Conservation (phyloP, 2,797 vertebrate genomes). For the Astyanax mexicanus region DNA sequence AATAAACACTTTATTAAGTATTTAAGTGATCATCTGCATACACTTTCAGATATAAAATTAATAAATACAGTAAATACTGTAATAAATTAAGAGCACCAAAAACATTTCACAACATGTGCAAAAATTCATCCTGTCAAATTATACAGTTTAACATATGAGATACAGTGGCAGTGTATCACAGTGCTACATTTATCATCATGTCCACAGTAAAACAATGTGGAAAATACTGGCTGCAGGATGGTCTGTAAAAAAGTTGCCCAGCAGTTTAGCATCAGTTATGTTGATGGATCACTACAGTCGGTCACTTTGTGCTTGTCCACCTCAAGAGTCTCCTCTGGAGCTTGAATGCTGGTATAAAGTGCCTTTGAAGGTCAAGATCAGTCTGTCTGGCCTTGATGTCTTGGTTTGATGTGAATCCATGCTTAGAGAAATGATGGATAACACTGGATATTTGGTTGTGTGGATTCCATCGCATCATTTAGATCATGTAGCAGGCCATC, state of each 20-base stretch:
- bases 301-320: background rate
- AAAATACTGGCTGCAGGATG: background rate
- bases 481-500: constrained; percentile 77
- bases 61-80: background rate
- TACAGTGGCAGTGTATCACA: background rate
- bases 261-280: background rate
- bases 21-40: too few relatives aligned
- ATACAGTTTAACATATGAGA: background rate
- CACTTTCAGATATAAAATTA: too few relatives aligned
- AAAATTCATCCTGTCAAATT: background rate
- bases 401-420: background rate
- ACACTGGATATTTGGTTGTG: too few relatives aligned
- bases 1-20: background rate
- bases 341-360: background rate
- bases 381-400: background rate
- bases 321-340: too few relatives aligned
- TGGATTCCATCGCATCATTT: constrained; percentile 41
- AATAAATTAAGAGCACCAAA: background rate
- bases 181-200: background rate
- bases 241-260: background rate
- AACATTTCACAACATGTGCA: background rate
- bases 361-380: background rate
- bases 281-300: background rate
- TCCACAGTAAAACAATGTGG: background rate
- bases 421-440: too few relatives aligned